These are phyloP conservation scores for Eurosta solidaginis DNA, from an alignment of 1,140 invertebrate species.

Conservation along the genomic window DNA sequence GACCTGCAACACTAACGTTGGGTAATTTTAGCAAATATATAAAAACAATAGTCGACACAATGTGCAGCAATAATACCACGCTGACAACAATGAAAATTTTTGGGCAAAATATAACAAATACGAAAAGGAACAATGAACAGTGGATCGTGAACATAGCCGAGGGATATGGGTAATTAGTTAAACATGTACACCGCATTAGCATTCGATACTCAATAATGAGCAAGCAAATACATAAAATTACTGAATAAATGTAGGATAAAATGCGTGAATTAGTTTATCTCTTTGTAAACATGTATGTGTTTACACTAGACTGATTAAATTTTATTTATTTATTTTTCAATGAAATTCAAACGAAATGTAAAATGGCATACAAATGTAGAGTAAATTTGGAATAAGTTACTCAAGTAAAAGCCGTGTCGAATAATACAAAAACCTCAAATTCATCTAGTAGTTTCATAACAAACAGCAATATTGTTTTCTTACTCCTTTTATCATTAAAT, in stretches of 20 bases:
- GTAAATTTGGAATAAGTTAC: too few species aligned
- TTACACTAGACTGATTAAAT: too few species aligned
- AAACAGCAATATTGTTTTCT: too few species aligned
- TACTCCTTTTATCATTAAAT: too few species aligned
- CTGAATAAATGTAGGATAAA: not conserved
- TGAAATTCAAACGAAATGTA: too few species aligned
- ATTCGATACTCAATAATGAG: not conserved
- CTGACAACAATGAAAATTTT: not conserved
- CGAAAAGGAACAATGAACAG: not conserved
- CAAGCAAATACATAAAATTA: conserved; percentile 4
- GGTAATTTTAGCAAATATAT: not conserved
- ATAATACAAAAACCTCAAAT: too few species aligned
- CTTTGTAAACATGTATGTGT: not conserved
- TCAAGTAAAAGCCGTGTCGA: too few species aligned
- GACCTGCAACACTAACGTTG: not conserved
- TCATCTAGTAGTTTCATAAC: too few species aligned
- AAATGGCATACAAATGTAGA: too few species aligned
- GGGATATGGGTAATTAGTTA: conserved; percentile 14
- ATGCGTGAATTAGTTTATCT: not conserved
- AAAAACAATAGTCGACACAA: not conserved
- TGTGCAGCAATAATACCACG: not conserved
- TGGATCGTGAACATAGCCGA: not conserved
- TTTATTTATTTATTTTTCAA: too few species aligned
- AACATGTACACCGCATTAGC: conserved; percentile 17
- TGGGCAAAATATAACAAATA: not conserved